phyloP scores from a whole-genome alignment of 1,140 invertebrate species.

The Drosophila arawakana region DNA sequence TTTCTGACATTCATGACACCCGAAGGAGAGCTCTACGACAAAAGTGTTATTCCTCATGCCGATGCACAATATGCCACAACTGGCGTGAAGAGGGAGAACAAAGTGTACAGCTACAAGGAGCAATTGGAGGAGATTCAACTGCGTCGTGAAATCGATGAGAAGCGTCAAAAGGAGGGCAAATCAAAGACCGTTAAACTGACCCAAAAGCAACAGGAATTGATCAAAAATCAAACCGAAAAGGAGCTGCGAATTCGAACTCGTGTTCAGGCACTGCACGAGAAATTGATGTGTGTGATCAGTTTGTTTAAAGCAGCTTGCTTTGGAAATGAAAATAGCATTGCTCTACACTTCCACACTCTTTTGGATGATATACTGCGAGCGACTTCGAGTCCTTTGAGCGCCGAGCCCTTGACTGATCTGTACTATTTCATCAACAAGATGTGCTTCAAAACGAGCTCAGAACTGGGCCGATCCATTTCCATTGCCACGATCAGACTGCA shows the following conservation, averaged over 20 bases:
- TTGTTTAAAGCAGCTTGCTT: conserved; percentile 87
- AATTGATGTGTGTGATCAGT: conserved; percentile 87
- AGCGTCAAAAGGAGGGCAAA: conserved; percentile 92
- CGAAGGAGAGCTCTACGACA: conserved; percentile 96
- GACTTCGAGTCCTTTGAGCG: conserved; percentile 89
- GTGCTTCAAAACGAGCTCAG: conserved; percentile 49
- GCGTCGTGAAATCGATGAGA: conserved; percentile 96
- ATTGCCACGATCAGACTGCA: conserved; percentile 89
- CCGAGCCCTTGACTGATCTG: conserved; percentile 87
- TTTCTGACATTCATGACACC: conserved; percentile 95
- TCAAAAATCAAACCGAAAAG: conserved; percentile 94
- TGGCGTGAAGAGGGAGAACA: conserved; percentile 96
- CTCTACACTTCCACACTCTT: conserved; percentile 87
- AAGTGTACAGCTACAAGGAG: conserved; percentile 98
- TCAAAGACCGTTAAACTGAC: conserved; percentile 90
- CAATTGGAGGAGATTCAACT: conserved; percentile 97
- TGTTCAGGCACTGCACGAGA: conserved; percentile 86
- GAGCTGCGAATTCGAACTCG: conserved; percentile 91
- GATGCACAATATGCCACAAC: conserved; percentile 89
- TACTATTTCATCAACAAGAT: conserved; percentile 86
- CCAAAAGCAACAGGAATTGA: conserved; percentile 96
- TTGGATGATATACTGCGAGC: conserved; percentile 87
- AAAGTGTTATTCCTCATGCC: conserved; percentile 92
- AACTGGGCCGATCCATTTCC: conserved; percentile 85
- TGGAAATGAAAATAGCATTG: conserved; percentile 88